Evolutionary conservation across 2,888 invertebrate genomes (phyloP), one percentile per base, ranked within the genome.

Genomic region (Mechanitis messenoides): DNA sequence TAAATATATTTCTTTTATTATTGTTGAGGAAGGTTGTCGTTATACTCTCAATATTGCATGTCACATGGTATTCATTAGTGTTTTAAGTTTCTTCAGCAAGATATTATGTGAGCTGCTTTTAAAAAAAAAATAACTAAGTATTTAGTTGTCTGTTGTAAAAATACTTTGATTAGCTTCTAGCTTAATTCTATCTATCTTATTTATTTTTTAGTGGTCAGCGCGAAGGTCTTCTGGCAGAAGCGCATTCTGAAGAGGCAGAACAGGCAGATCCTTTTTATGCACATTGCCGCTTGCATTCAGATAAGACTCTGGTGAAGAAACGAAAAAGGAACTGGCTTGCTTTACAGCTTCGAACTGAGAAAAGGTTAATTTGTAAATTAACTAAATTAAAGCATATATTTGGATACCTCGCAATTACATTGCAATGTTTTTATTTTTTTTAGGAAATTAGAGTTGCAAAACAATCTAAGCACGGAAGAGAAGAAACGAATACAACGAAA

Each of bases 211-310:
- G 97, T 87, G 98, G 98, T 1, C 98, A 98, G 85, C 93, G 96
- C 45, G 96, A 97, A 73, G 98, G 98, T 0, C 91, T 98, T 58
- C 84, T 98, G 56, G 97, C 97, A 0, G 98, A 98, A 83, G 97
- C 97, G 0, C 96, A 96, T 80, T 94, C 95, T 0, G 96, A 96
- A 75, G 96, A 96, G 80, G 95, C 94, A 0, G 96, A 96, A 74
- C 96, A 96, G 74, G 98, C 98, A 0, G 98, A 98, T 88, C 98
- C 98, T 0, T 99, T 98, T 81, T 98, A 97, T 83, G 98, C 98
- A 0, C 97, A 98, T 78, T 99, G 98, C 80, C 96, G 95, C 81
- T 91, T 98, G 55, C 98, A 99, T 83, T 97, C 98, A 0, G 98
- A 98, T 78, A 97, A 97, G 83, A 93, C 94, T 3, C 91, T 95